Evolutionary conservation across 2,797 vertebrate species (phyloP).

Genomic region (Neosilurus hyrtlii): DNA sequence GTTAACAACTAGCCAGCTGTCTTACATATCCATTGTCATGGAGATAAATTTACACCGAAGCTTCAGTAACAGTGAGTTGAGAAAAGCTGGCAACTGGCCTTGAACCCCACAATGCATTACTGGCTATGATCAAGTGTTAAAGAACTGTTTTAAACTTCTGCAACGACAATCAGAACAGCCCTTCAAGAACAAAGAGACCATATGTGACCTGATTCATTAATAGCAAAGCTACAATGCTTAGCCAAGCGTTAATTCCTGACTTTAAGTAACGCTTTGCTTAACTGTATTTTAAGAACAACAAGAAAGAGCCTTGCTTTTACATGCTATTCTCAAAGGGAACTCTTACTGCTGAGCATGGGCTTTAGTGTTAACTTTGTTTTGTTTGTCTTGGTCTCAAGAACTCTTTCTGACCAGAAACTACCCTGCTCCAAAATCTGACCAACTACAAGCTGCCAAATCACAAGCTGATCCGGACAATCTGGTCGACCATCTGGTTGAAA

Average conservation of each 20-base stretch:
- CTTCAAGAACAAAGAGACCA: neutral
- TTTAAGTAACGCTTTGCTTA: neutral
- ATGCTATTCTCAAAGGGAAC: neutral
- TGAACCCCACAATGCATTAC: conserved; percentile 17
- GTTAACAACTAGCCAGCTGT: conserved; percentile 55
- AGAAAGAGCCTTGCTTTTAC: neutral
- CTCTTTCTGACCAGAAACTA: neutral
- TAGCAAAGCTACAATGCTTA: conserved; percentile 6
- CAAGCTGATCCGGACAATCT: neutral
- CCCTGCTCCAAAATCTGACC: neutral
- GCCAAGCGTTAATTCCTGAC: neutral
- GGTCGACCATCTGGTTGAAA: neutral
- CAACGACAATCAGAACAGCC: neutral
- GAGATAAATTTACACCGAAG: conserved; percentile 41
- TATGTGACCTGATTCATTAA: neutral
- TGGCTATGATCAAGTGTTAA: conserved; percentile 26
- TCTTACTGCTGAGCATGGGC: neutral
- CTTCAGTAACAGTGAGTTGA: conserved; percentile 32
- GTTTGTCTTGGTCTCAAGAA: neutral
- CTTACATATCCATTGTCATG: conserved; percentile 39
- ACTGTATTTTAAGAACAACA: neutral
- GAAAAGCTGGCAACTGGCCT: conserved; percentile 54
- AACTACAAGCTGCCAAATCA: neutral
- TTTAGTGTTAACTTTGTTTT: neutral
- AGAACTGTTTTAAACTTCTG: conserved; percentile 24